Evolutionary conservation across 2,888 invertebrate species (phyloP).

Genomic region (Antitype chi): DNA sequence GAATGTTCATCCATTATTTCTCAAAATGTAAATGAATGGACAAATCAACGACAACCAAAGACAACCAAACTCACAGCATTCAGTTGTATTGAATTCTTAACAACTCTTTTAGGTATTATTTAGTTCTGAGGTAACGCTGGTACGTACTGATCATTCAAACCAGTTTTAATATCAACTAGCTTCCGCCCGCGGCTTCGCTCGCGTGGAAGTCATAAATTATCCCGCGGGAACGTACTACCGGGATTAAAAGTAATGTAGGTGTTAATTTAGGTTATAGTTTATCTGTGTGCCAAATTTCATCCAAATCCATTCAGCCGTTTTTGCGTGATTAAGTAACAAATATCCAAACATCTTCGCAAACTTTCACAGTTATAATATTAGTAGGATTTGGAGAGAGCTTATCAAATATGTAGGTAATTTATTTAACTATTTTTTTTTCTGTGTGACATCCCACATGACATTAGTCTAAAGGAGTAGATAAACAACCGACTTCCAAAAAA

Average conservation of each 20-base stretch:
- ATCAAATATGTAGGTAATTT: not conserved
- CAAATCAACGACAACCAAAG: not conserved
- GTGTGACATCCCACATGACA: not conserved
- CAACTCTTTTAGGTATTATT: not conserved
- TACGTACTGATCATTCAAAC: not conserved
- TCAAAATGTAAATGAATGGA: not conserved
- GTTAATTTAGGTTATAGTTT: no score
- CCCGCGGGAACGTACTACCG: no score
- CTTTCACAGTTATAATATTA: no score
- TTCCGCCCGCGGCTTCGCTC: no score
- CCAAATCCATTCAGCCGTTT: no score
- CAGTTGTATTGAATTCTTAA: slow-evolving; percentile 3
- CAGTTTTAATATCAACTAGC: not conserved
- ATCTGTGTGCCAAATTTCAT: no score
- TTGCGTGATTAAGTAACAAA: no score
- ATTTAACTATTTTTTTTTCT: not conserved
- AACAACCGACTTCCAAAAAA: no score
- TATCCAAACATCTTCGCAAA: no score
- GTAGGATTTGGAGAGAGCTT: not conserved
- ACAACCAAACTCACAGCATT: slow-evolving; percentile 3
- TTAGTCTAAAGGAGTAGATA: not conserved
- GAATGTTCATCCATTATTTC: not conserved
- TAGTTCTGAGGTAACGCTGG: not conserved
- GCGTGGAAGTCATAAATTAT: no score
- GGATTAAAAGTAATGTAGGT: no score